phyloP scores from a whole-genome alignment of 2,888 invertebrate genomes.

The Mimas tiliae region DNA sequence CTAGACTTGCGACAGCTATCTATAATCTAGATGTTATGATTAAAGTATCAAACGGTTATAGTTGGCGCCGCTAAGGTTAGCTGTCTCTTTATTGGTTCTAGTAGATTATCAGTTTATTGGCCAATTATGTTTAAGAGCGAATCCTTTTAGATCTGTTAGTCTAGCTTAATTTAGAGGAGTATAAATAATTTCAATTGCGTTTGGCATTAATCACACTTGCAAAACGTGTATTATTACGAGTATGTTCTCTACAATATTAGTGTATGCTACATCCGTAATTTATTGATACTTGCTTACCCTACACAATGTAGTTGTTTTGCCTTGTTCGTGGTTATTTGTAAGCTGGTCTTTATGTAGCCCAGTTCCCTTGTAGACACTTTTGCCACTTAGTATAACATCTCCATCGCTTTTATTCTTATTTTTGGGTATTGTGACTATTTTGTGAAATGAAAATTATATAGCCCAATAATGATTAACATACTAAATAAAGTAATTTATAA shows the following conservation, averaged over 20 bases:
- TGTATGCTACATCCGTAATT: neutral
- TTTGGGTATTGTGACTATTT: neutral
- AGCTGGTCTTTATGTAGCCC: neutral
- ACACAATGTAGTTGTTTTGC: neutral
- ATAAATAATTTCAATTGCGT: neutral
- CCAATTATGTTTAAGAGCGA: neutral
- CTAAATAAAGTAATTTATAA: too few relatives aligned
- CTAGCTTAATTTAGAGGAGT: neutral
- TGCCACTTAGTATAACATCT: neutral
- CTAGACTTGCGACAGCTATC: neutral
- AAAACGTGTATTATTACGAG: slow-evolving; percentile 3
- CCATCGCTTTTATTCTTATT: neutral
- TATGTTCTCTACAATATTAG: neutral
- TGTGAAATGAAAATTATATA: too few relatives aligned
- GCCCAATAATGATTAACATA: too few relatives aligned
- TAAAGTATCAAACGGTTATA: neutral
- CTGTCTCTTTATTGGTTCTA: neutral
- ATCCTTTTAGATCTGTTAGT: neutral
- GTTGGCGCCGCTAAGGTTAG: neutral
- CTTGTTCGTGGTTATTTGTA: neutral
- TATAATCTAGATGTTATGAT: slow-evolving; percentile 5
- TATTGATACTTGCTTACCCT: neutral
- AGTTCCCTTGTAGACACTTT: neutral
- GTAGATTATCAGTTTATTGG: neutral
- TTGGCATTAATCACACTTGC: neutral